Percentiles rank a stretch among this genome's conserved stretches.
These are phyloP conservation scores for Prionailurus bengalensis DNA, from an alignment of 2,113 vertebrate genomes.

Conservation along the genomic window DNA sequence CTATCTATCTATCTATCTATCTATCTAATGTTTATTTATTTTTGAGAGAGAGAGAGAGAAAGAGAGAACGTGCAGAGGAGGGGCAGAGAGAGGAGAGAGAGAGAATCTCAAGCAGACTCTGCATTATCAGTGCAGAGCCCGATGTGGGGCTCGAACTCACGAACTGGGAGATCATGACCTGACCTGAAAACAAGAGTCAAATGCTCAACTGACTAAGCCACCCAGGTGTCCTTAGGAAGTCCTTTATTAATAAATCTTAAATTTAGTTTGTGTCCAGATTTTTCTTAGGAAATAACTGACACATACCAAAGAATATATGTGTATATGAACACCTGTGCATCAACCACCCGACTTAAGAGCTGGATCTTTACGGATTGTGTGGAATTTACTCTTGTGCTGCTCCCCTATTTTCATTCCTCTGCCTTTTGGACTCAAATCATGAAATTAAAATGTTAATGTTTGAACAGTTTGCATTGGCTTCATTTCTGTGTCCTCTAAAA, in stretches of 20 bases:
- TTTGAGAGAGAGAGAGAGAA: too few species aligned
- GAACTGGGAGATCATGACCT: too few species aligned
- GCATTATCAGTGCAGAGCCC: too few species aligned
- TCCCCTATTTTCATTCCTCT: neutral
- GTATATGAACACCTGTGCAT: neutral
- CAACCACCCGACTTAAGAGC: neutral
- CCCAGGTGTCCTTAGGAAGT: neutral
- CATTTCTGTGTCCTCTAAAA: neutral
- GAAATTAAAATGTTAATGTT: neutral
- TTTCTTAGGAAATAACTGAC: slow-evolving; percentile 15
- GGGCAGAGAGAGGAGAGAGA: too few species aligned
- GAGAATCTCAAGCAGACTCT: too few species aligned
- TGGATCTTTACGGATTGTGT: rapidly evolving
- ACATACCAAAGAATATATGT: neutral
- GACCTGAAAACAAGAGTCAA: too few species aligned
- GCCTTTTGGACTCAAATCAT: neutral
- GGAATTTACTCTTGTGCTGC: neutral
- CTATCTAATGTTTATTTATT: too few species aligned
- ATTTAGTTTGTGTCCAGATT: slow-evolving; percentile 13
- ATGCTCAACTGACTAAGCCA: too few species aligned
- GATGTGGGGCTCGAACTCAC: too few species aligned
- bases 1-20: neutral
- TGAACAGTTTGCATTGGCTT: neutral
- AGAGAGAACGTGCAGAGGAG: too few species aligned
- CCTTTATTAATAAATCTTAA: neutral